Base-by-base conservation (phyloP, 2,888 invertebrate genomes). In the Drosophila paranaensis region DNA sequence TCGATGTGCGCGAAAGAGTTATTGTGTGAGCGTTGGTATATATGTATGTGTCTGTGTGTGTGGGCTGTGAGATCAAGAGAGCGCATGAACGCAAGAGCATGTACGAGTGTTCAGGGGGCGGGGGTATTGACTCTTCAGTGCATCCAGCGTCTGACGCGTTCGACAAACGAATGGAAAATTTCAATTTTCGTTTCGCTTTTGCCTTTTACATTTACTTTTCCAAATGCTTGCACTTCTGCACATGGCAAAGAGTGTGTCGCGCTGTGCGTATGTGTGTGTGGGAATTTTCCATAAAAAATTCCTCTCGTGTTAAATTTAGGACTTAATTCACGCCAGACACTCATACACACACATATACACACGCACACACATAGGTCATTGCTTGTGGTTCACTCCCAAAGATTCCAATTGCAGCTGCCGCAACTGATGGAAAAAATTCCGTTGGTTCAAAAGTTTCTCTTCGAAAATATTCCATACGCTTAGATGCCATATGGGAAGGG, bases 241-340 rank as follows among this genome's bases (percentile, higher is more conserved):
- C 10, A 42, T 51, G 60, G 45, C 33, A 14, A 39, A 39, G 30
- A 50, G 42, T 48, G 9, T 60, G 14, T 60, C 30, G 8, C 27
- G 27, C 37, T 50, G 40, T 55, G 25, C 35, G 50, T 42, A 16
- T 42, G 42, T 25, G 54, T 39, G 39, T 46, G 48, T 71, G 86
- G 88, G 74, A 75, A 73, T 71, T 88, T 84, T 88, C 86, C 88
- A 86, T 81, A 50, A 82, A 82, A 88, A 60, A 69, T 88, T 84
- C 83, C 81, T 74, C 63, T 71, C 40, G 54, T 20, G 60, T 57
- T 84, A 75, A 71, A 67, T 83, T 64, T 84, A 71, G 82, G 70
- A 79, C 54, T 68, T 54, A 54, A 39, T 39, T 51, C 63, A 71
- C 53, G 73, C 64, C 53, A 45, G 58, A 60, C 63, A 68, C 11